Base-by-base conservation (phyloP, 2,888 invertebrate species). In the Timandra comae region DNA sequence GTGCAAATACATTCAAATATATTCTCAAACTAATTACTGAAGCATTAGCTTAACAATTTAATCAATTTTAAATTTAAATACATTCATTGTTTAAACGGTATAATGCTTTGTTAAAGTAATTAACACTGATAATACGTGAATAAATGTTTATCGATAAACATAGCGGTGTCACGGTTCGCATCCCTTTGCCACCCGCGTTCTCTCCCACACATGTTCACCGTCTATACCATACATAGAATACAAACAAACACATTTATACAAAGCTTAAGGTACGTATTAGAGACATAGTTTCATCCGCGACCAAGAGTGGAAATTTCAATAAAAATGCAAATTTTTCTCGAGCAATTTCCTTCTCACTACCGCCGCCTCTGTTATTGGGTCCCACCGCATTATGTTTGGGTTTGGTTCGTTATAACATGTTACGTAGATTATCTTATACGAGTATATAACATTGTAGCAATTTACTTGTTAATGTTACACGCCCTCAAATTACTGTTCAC, bases 301-400 rank as follows among this genome's bases (percentile, higher is more conserved):
- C 67, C 72, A 71, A 69, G 74, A 80, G 74, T 79, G 72, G 77
- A 80, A 81, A 80, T 70, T 82, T 79, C 81, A 79, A 84, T 84
- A 84, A 82, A 85, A 77, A 85, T 84, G 84, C 73, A 76, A 85
- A 84, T 82, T 78, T 70, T 69, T 64, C 61, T 62, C 57, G 39
- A 66, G 70, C 77, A 78, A 81, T 81, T 80, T 82, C 71, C 75
- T 73, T 71, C 62, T 66, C 65, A 66, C 65, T 68, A 65, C 70
- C 63, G 65, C 57, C 49, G 58, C 63, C 67, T 63, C 56, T 52
- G 64, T 75, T 77, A 78, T 75, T 77, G 72, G 72, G 74, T 75
- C 63, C 72, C 64, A 67, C 66, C 67, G 67, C 67, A 69, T 76
- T 71, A 72, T 72, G 61, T 62, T 64, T 43, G 67, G 64, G 61